A percentile compares a stretch with the other conserved stretches of the same genome.
Evolutionary conservation across 1,140 invertebrate species (phyloP).

Genomic region (Brachionus sp.): DNA sequence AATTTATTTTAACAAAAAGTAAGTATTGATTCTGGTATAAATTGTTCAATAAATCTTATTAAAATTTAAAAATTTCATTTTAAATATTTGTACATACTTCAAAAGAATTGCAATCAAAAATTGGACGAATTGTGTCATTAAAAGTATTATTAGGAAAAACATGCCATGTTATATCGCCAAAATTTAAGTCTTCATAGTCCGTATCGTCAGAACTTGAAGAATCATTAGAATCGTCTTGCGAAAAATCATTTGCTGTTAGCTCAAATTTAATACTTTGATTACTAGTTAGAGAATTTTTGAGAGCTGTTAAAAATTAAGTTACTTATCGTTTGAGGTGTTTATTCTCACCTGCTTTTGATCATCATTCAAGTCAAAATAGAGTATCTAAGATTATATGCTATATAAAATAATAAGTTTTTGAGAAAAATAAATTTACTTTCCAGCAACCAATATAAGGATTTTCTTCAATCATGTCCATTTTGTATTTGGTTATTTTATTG

Average conservation of each 20-base stretch:
- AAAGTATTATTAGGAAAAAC: background rate
- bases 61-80: background rate
- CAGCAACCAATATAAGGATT: background rate
- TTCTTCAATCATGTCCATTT: background rate
- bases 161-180: background rate
- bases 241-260: background rate
- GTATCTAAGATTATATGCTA: background rate
- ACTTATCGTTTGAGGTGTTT: background rate
- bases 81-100: conserved; percentile 2
- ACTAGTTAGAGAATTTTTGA: background rate
- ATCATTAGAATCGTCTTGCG: background rate
- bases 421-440: background rate
- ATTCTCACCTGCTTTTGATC: background rate
- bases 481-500: background rate
- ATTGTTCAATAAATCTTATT: no score
- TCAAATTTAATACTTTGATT: background rate
- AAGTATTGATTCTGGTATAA: background rate
- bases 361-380: background rate
- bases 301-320: background rate
- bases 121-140: background rate
- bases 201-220: background rate
- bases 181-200: background rate
- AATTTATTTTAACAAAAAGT: no score
- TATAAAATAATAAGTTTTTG: background rate
- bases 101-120: conserved; percentile 10